Conservation (phyloP, 2,888 invertebrate genomes). For the Nemotelus nigrinus region DNA sequence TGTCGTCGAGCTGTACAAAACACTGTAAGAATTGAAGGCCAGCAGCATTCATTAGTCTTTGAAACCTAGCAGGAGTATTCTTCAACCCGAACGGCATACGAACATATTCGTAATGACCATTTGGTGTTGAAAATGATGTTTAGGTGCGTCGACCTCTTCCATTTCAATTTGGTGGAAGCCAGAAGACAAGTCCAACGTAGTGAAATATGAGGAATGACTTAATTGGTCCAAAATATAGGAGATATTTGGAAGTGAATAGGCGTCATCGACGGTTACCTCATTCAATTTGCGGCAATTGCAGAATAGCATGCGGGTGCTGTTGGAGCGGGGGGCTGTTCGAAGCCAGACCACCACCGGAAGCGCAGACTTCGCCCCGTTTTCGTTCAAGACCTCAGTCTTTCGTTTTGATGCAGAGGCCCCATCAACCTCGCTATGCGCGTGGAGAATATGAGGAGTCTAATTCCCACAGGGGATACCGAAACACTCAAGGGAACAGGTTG, state of each 20-base stretch:
- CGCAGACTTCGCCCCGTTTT: too few species aligned
- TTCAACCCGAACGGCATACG: too few species aligned
- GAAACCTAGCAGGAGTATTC: slow-evolving; percentile 9
- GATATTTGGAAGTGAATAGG: slow-evolving; percentile 47
- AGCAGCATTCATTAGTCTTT: slow-evolving; percentile 1
- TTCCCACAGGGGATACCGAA: too few species aligned
- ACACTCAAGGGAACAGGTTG: too few species aligned
- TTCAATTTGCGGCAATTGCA: slow-evolving; percentile 44
- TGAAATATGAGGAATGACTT: background rate
- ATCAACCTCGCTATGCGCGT: too few species aligned
- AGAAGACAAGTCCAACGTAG: slow-evolving; percentile 38
- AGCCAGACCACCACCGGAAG: too few species aligned
- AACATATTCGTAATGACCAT: background rate
- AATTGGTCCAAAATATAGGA: slow-evolving; percentile 46
- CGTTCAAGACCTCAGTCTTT: too few species aligned
- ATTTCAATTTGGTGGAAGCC: slow-evolving; percentile 48
- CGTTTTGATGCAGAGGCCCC: too few species aligned
- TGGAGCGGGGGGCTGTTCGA: too few species aligned
- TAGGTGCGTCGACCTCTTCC: too few species aligned
- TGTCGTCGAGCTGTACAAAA: slow-evolving; percentile 1
- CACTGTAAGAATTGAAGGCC: background rate
- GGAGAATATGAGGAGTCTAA: too few species aligned
- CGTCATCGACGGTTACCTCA: slow-evolving; percentile 44
- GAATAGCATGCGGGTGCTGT: too few species aligned
- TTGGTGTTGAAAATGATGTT: slow-evolving; percentile 18